phyloP scores from a whole-genome alignment of 30 jellyfish, hydroid and myxozoan species.

The Hydra vulgaris region DNA sequence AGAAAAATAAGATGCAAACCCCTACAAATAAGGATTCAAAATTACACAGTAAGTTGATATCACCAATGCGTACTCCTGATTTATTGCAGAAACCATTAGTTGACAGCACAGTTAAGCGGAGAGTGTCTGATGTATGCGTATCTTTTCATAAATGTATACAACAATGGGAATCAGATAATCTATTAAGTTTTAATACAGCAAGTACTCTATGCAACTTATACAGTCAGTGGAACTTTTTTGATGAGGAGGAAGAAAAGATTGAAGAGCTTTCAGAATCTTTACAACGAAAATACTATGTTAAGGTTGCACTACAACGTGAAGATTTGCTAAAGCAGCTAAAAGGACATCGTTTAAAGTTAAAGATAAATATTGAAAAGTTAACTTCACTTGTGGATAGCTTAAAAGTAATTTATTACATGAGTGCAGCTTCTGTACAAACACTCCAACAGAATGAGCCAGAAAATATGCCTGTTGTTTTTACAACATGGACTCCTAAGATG shows the following conservation, averaged over 20 bases:
- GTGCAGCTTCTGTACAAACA: constrained; percentile 2
- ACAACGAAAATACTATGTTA: constrained; percentile 36
- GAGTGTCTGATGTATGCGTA: constrained; percentile 42
- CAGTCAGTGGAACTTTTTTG: constrained; percentile 42
- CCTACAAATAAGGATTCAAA: neutral
- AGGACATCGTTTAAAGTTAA: constrained; percentile 25
- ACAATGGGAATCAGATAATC: constrained; percentile 57
- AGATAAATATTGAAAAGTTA: constrained; percentile 24
- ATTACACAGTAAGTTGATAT: neutral
- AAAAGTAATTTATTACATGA: constrained; percentile 44
- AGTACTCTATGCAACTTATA: constrained; percentile 46
- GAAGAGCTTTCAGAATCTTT: constrained; percentile 39
- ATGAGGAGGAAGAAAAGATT: constrained; percentile 1
- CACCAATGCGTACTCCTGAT: constrained; percentile 23
- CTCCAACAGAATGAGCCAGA: neutral
- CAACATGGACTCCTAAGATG: constrained; percentile 48
- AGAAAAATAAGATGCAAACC: neutral
- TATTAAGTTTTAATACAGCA: constrained; percentile 57
- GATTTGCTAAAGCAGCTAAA: constrained; percentile 47
- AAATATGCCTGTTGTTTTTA: constrained; percentile 1
- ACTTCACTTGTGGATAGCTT: constrained; percentile 28
- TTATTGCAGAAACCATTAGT: constrained; percentile 28
- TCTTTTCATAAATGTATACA: constrained; percentile 57
- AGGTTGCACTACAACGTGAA: constrained; percentile 49
- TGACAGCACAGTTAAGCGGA: constrained; percentile 43